Evolutionary conservation across 2,888 invertebrate genomes (phyloP), one percentile per base, ranked within the genome.

Genomic region (Dicyrtomina minuta): DNA sequence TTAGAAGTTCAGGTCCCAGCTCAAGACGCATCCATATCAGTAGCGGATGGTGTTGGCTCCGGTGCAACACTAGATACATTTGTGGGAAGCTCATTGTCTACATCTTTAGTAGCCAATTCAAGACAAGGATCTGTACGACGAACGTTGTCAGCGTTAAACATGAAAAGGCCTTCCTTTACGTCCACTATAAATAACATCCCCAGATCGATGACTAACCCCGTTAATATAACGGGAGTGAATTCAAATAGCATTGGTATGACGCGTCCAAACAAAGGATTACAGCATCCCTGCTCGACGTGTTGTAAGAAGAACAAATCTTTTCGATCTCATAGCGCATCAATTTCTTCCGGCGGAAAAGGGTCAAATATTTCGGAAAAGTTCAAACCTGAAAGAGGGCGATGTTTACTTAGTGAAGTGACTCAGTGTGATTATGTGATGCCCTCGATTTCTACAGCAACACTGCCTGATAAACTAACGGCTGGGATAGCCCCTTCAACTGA

Each of bases 231-330:
- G 24, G 53, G 53, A 24, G 53, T 53, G 44, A 39, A n/a, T 20
- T 46, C 43, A n/a, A 51, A 15, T 15, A 51, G 13, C 12, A 33
- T 33, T 33, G 33, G 33, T 8, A 33, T 33, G 33, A 33, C 33
- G 33, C 33, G 33, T 33, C 33, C 33, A 33, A 41, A 26, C 15
- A 44, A n/a, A 12, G 61, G 22, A 41, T 51, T 39, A 2, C 65
- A 53, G 5, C 53, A 65, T 20, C 41, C 65, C 4, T 67, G 67
- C 39, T 49, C 67, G 27, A 44, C 39, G 6, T 69, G 69, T 33
- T 64, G 68, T 43, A 69, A 62, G 58, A 69, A 69, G 33, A 69
- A 62, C 46, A 69, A 64, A 69, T 56, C 68, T 10, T 62, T 68
- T 27, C 58, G 67, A 20, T 67, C 67, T 59, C 59, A 59, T 5